Evolutionary conservation across 2,113 vertebrate genomes (phyloP).

Genomic region (Myotis brandtii): DNA sequence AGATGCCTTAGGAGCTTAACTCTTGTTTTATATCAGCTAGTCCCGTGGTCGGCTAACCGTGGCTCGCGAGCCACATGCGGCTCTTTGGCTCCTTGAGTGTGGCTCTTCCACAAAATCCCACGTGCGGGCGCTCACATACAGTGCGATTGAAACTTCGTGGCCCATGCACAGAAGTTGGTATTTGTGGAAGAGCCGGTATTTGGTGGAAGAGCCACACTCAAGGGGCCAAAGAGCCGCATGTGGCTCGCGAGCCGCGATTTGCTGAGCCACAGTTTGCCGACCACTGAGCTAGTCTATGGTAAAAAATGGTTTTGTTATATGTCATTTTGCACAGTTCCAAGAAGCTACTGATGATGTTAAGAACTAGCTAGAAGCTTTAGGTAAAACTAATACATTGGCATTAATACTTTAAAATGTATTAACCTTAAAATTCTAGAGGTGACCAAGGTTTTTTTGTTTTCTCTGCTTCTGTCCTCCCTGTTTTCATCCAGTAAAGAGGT

Average conservation of each 20-base stretch:
- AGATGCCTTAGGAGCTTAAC: neutral
- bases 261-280: too few relatives aligned
- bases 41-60: too few relatives aligned
- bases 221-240: too few relatives aligned
- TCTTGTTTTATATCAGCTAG: neutral
- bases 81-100: too few relatives aligned
- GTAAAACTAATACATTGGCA: neutral
- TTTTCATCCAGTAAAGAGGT: neutral
- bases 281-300: neutral
- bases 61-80: too few relatives aligned
- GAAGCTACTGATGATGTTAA: neutral
- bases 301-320: neutral
- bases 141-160: too few relatives aligned
- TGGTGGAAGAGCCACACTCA: too few relatives aligned
- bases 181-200: too few relatives aligned
- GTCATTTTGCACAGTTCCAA: neutral
- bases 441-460: neutral
- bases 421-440: neutral
- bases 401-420: neutral
- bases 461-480: neutral
- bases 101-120: too few relatives aligned
- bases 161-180: too few relatives aligned
- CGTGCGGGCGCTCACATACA: too few relatives aligned
- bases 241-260: too few relatives aligned
- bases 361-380: neutral